A percentile compares a stretch with the other conserved stretches of the same genome.
These are phyloP conservation scores for Drosophila takahashii DNA, from an alignment of 1,140 invertebrate genomes.

Conservation along the genomic window DNA sequence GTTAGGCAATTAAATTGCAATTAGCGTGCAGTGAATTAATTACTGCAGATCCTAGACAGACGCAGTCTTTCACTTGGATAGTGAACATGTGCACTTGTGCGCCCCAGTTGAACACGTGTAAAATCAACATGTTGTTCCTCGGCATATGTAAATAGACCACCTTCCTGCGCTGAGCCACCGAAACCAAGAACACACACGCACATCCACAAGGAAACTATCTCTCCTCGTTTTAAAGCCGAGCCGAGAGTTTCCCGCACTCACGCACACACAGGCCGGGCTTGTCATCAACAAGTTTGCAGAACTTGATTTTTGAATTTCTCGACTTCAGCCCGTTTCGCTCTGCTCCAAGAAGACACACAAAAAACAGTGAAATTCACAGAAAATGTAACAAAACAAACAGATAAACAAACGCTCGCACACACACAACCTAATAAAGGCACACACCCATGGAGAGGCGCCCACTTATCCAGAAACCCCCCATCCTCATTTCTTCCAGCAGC, in stretches of 20 bases:
- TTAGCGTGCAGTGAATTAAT: constrained; percentile 77
- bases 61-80: constrained; percentile 10
- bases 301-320: constrained; percentile 76
- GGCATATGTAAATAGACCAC: constrained; percentile 47
- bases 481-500: background rate
- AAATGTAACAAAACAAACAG: constrained; percentile 77
- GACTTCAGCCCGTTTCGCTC: constrained; percentile 45
- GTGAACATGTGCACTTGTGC: constrained; percentile 24
- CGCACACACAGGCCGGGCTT: constrained; percentile 49
- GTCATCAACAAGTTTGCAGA: constrained; percentile 77
- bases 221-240: constrained; percentile 24
- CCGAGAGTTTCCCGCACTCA: constrained; percentile 39
- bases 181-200: constrained; percentile 2
- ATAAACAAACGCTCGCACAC: constrained; percentile 58
- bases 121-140: constrained; percentile 78
- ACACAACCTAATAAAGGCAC: constrained; percentile 3
- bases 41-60: constrained; percentile 14
- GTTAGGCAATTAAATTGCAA: constrained; percentile 73
- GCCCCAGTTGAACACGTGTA: constrained; percentile 62
- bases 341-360: constrained; percentile 15
- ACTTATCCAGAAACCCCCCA: constrained; percentile 40
- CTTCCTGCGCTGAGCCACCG: constrained; percentile 6
- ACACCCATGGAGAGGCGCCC: constrained; percentile 35
- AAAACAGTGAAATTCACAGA: constrained; percentile 19
- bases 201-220: constrained; percentile 18